Evolutionary conservation across 2,888 invertebrate species (phyloP).

Genomic region (Phengaris arion): DNA sequence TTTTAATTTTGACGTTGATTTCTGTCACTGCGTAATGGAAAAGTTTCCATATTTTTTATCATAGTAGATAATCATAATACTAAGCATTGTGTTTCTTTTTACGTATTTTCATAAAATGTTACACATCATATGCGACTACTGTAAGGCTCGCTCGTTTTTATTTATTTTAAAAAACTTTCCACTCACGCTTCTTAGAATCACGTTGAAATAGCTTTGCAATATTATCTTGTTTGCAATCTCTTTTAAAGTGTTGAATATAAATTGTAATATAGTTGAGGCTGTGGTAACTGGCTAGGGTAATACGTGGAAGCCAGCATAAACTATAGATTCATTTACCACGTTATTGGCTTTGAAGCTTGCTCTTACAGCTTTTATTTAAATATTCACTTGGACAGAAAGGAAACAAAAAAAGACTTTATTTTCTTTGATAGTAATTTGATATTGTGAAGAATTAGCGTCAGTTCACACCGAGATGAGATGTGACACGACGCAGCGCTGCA

Average conservation of each 20-base stretch:
- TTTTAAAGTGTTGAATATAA: neutral
- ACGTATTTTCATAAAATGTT: too few relatives aligned
- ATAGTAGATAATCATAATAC: too few relatives aligned
- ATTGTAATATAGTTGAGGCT: constrained; percentile 2
- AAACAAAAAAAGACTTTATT: neutral
- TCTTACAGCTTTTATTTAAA: neutral
- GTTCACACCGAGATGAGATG: too few relatives aligned
- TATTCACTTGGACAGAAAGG: neutral
- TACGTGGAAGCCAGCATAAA: neutral
- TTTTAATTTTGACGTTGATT: too few relatives aligned
- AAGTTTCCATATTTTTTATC: too few relatives aligned
- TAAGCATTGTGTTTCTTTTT: too few relatives aligned
- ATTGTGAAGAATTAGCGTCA: too few relatives aligned
- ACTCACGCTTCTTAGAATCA: neutral
- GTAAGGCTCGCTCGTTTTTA: too few relatives aligned
- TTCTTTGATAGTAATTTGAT: neutral
- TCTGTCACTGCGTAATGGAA: too few relatives aligned
- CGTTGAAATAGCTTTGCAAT: neutral
- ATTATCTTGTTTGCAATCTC: neutral
- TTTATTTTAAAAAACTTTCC: too few relatives aligned
- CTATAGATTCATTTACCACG: constrained; percentile 6
- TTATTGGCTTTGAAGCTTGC: neutral
- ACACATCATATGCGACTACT: too few relatives aligned
- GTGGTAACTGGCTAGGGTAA: neutral
- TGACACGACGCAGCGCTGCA: too few relatives aligned